Percentiles rank a stretch among this genome's conserved stretches.
These are phyloP conservation scores for Cephus pygmeus DNA, from an alignment of 2,888 invertebrate species.

Conservation along the genomic window DNA sequence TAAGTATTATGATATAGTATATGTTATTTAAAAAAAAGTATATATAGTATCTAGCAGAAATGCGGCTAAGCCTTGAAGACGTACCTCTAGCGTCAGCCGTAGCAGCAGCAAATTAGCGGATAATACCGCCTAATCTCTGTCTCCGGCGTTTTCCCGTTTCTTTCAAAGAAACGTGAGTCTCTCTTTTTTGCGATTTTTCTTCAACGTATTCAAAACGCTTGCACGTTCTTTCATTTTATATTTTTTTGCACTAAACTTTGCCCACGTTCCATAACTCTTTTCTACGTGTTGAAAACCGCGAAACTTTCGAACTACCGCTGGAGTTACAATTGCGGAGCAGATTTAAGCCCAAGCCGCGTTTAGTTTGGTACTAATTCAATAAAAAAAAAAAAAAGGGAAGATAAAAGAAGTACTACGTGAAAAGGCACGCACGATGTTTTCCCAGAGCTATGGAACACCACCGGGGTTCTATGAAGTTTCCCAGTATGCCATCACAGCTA, in stretches of 20 bases:
- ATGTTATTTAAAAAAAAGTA: background rate
- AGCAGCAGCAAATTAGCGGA: conserved; percentile 60
- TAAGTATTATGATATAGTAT: background rate
- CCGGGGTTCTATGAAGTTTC: background rate
- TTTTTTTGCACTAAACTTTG: conserved; percentile 40
- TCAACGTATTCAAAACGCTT: conserved; percentile 29
- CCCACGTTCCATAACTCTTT: conserved; percentile 42
- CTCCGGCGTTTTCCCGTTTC: conserved; percentile 54
- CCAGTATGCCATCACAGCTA: background rate
- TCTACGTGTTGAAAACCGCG: background rate
- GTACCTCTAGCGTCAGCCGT: conserved; percentile 64
- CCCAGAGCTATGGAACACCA: background rate
- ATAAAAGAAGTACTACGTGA: background rate
- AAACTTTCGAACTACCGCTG: background rate
- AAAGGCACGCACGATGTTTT: background rate
- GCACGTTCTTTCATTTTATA: conserved; percentile 37
- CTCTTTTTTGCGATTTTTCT: background rate
- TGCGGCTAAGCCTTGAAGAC: conserved; percentile 61
- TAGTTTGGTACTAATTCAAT: background rate
- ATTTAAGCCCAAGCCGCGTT: background rate
- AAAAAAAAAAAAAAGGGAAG: background rate
- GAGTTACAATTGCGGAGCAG: background rate
- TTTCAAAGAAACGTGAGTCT: conserved; percentile 46
- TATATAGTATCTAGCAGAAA: conserved; percentile 32
- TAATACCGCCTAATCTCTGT: conserved; percentile 55